Conservation (phyloP, 2,113 vertebrate genomes). For the Cromileptes altivelis region DNA sequence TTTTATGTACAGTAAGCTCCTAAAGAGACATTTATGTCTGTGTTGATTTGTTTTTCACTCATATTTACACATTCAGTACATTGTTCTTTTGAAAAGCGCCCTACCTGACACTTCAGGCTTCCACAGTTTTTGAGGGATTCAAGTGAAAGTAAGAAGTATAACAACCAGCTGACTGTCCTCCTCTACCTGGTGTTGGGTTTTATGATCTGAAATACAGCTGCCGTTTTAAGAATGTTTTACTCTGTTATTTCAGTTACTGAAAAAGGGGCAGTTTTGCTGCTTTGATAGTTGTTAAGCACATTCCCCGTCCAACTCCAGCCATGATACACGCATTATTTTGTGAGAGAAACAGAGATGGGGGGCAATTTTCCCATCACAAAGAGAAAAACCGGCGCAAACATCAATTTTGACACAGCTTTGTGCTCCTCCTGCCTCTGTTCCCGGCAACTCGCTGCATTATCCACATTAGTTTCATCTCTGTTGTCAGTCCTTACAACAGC, state of each 20-base stretch:
- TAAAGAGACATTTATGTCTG: too few species aligned
- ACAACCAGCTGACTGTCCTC: too few species aligned
- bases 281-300: background rate
- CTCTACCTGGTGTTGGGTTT: background rate
- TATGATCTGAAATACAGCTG: background rate
- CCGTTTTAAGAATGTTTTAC: background rate
- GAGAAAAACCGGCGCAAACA: conserved; percentile 7
- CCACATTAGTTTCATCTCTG: conserved; percentile 19
- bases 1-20: too few species aligned
- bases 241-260: background rate
- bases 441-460: conserved; percentile 15
- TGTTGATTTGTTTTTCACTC: too few species aligned
- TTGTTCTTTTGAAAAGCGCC: too few species aligned
- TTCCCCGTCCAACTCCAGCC: background rate
- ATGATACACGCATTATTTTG: background rate
- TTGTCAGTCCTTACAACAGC: conserved; percentile 23
- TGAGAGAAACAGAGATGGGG: background rate
- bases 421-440: background rate
- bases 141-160: too few species aligned
- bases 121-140: too few species aligned
- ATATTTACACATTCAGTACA: too few species aligned
- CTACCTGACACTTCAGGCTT: too few species aligned
- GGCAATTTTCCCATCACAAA: conserved; percentile 11
- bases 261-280: background rate
- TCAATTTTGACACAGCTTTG: background rate